phyloP scores from a whole-genome alignment of 1,140 invertebrate species.

The Nasonia giraulti region DNA sequence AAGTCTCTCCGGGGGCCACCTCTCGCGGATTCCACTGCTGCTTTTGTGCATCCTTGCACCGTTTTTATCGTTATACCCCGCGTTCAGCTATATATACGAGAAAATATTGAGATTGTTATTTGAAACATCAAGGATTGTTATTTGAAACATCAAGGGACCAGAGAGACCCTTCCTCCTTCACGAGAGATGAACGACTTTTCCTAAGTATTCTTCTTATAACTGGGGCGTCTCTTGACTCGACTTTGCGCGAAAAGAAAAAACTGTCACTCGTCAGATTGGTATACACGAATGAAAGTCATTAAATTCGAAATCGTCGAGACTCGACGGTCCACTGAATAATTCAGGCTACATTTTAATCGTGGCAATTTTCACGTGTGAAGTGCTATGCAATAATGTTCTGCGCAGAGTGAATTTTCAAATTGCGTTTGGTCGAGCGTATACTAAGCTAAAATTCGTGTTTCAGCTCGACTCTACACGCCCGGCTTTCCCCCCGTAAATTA shows the following conservation, averaged over 20 bases:
- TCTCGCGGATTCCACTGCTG: neutral
- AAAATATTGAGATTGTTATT: conserved; percentile 7
- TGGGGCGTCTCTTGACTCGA: too few species aligned
- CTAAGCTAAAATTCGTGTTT: neutral
- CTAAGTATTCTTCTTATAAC: too few species aligned
- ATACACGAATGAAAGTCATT: too few species aligned
- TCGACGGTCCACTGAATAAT: neutral
- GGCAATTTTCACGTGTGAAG: neutral
- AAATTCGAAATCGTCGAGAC: too few species aligned
- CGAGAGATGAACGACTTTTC: too few species aligned
- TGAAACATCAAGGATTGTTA: neutral
- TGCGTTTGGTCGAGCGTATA: neutral
- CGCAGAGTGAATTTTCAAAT: neutral
- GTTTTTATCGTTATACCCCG: neutral
- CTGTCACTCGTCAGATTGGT: too few species aligned
- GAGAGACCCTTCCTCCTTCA: too few species aligned
- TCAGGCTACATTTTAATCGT: neutral
- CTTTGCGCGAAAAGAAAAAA: too few species aligned
- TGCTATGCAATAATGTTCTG: neutral
- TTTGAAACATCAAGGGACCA: neutral
- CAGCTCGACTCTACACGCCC: neutral
- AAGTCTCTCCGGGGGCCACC: neutral
- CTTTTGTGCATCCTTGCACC: conserved; percentile 7
- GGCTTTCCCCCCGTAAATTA: neutral
- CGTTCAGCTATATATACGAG: neutral